Conservation (phyloP, 2,888 invertebrate genomes). For the Drosophila sordidula region DNA sequence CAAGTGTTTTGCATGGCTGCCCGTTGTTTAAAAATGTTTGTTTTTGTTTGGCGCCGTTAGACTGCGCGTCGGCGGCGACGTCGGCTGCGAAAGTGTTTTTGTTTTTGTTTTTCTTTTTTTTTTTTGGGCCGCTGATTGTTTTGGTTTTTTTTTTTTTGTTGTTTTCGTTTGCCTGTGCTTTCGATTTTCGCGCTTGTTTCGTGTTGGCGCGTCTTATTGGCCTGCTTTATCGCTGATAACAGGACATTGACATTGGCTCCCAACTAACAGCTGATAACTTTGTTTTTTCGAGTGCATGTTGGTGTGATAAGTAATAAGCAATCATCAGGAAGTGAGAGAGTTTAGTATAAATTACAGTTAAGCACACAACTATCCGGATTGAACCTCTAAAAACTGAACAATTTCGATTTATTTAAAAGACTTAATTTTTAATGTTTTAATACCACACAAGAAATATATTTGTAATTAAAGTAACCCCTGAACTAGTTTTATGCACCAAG, state of each 20-base stretch:
- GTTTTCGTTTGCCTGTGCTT: constrained; percentile 1
- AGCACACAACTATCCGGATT: neutral
- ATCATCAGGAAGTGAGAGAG: neutral
- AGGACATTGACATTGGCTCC: constrained; percentile 57
- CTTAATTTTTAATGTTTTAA: neutral
- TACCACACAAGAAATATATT: neutral
- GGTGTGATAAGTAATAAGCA: neutral
- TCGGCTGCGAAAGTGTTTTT: constrained; percentile 36
- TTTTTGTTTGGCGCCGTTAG: constrained; percentile 54
- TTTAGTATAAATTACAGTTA: neutral
- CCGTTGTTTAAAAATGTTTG: constrained; percentile 56
- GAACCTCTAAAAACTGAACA: neutral
- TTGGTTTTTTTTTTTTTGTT: constrained; percentile 56
- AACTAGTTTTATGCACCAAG: neutral
- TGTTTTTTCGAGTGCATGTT: constrained; percentile 2
- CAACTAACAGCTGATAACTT: constrained; percentile 15
- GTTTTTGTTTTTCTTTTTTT: constrained; percentile 58
- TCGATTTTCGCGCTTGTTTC: constrained; percentile 35
- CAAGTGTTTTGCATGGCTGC: constrained; percentile 47
- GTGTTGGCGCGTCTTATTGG: constrained; percentile 20
- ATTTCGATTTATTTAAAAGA: no score
- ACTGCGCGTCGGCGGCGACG: constrained; percentile 50
- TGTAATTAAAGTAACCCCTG: neutral
- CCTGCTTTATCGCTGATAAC: constrained; percentile 45
- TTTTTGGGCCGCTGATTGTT: constrained; percentile 48